Percentiles rank a stretch among this genome's conserved stretches.
These are phyloP conservation scores for Adelognathus sp. DNA, from an alignment of 2,888 invertebrate species.

Conservation along the genomic window DNA sequence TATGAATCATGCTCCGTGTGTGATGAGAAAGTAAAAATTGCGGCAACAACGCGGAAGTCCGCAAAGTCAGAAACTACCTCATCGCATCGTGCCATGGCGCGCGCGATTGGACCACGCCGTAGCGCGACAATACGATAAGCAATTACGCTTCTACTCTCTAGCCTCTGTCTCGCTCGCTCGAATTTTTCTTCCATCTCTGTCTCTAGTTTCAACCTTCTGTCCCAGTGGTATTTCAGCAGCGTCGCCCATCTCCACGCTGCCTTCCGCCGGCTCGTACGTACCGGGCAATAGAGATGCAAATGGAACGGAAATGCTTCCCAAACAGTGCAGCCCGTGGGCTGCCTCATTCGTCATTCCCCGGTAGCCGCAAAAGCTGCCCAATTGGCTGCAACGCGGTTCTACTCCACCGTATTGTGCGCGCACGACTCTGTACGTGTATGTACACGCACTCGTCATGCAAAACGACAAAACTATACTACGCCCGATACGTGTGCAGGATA, in stretches of 20 bases:
- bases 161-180: conserved; percentile 15
- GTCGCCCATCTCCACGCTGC: not conserved
- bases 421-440: too few relatives aligned
- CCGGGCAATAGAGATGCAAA: conserved; percentile 68
- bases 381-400: conserved; percentile 44
- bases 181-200: not conserved
- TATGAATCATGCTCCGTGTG: too few relatives aligned
- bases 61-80: not conserved
- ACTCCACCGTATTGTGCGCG: not conserved
- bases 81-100: not conserved
- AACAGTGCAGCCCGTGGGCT: conserved; percentile 58
- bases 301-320: conserved; percentile 67
- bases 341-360: conserved; percentile 52
- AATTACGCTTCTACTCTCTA: conserved; percentile 17
- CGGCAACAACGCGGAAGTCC: not conserved
- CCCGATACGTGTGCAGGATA: too few relatives aligned
- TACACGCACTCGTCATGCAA: too few relatives aligned
- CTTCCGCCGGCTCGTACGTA: conserved; percentile 3
- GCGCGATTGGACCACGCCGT: conserved; percentile 20
- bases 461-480: too few relatives aligned
- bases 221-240: conserved; percentile 39
- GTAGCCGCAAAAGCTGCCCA: conserved; percentile 53
- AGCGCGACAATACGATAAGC: conserved; percentile 38
- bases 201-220: not conserved
- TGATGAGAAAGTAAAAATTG: too few relatives aligned